Percentiles rank a stretch among this genome's conserved stretches.
Conservation (phyloP, 2,113 vertebrate genomes). For the Leptobrachium leishanense region DNA sequence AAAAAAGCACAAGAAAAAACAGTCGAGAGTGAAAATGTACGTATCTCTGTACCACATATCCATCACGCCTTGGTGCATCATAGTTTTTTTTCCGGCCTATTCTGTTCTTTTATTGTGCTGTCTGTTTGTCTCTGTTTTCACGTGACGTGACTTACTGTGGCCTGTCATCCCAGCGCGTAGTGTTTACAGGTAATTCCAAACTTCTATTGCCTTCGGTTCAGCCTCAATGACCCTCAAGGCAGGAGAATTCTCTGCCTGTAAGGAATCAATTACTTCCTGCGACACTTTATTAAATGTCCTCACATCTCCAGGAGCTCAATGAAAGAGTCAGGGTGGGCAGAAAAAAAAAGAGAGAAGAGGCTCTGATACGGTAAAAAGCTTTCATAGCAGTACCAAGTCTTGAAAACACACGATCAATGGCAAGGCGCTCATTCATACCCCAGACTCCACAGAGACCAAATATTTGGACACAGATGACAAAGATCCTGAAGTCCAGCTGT, state of each 20-base stretch:
- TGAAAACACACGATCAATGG: conserved; percentile 18
- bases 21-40: not conserved
- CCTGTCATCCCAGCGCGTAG: conserved; percentile 67
- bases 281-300: conserved; percentile 68
- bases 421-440: conserved; percentile 17
- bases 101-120: conserved; percentile 1
- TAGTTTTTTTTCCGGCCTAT: conserved; percentile 51
- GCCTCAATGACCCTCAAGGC: conserved; percentile 69
- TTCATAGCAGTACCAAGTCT: conserved; percentile 30
- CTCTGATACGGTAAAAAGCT: conserved; percentile 31
- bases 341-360: conserved; percentile 49
- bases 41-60: conserved; percentile 44
- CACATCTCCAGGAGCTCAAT: conserved; percentile 62
- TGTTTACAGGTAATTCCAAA: conserved; percentile 68
- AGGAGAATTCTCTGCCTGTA: conserved; percentile 63
- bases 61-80: conserved; percentile 51
- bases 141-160: conserved; percentile 46
- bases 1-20: not conserved
- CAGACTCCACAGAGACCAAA: conserved; percentile 28
- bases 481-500: conserved; percentile 28
- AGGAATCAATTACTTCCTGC: conserved; percentile 75
- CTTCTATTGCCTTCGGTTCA: conserved; percentile 65
- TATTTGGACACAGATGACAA: conserved; percentile 34
- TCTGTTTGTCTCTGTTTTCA: not conserved
- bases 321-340: conserved; percentile 55